phyloP scores from a whole-genome alignment of 2,113 vertebrate species.

The Varanus komodoensis region DNA sequence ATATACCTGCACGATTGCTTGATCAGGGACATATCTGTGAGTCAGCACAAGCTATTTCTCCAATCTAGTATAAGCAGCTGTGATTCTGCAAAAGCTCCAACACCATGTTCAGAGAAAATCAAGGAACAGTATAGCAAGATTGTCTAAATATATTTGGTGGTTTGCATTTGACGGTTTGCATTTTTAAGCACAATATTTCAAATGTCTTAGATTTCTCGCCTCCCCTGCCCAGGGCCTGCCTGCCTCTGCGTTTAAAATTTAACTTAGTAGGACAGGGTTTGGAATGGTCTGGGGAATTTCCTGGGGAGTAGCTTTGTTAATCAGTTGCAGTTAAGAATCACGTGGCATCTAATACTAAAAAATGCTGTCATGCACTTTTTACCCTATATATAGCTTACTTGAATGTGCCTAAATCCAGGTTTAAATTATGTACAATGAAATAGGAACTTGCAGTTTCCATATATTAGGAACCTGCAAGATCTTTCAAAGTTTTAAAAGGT shows the following conservation, averaged over 20 bases:
- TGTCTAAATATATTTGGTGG: background rate
- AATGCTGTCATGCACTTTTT: background rate
- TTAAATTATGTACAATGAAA: background rate
- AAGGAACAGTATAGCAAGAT: background rate
- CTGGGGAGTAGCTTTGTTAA: too few species aligned
- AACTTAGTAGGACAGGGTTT: background rate
- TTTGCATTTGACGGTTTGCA: background rate
- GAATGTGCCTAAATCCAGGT: background rate
- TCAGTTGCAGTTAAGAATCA: too few species aligned
- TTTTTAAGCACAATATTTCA: background rate
- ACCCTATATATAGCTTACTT: background rate
- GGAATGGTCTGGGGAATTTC: constrained; percentile 24
- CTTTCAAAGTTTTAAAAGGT: background rate
- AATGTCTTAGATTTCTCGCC: background rate
- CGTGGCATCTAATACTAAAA: too few species aligned
- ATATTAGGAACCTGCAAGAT: background rate
- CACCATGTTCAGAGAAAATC: background rate
- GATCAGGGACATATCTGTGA: background rate
- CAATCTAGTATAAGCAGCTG: background rate
- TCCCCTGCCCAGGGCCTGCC: background rate
- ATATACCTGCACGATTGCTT: background rate
- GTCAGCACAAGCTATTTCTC: background rate
- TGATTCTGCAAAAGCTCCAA: background rate
- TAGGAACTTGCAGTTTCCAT: constrained; percentile 10
- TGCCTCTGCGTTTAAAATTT: background rate